Conservation (phyloP, 64 coral and sea anemone genomes). For the Cladopsammia gracilis region DNA sequence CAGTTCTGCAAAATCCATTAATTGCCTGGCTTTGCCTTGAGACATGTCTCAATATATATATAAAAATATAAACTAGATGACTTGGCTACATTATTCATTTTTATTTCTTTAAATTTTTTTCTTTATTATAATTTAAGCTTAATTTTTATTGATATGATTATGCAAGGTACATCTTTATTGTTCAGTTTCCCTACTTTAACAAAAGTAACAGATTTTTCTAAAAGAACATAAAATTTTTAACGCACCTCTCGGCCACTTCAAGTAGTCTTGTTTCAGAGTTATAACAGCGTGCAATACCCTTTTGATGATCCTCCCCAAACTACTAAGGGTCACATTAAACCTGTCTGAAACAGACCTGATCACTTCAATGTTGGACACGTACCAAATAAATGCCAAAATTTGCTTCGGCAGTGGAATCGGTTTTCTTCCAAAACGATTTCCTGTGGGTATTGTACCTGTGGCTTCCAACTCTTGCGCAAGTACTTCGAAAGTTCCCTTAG, state of each 20-base stretch:
- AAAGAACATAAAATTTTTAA: slow-evolving; percentile 11
- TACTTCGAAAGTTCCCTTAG: not conserved
- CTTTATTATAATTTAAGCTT: too few relatives aligned
- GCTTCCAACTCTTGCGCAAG: slow-evolving; percentile 13
- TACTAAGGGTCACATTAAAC: slow-evolving; percentile 63
- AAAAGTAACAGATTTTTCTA: too few relatives aligned
- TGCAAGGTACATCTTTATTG: too few relatives aligned
- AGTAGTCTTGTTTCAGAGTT: slow-evolving; percentile 39
- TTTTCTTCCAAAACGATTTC: slow-evolving; percentile 68
- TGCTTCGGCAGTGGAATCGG: slow-evolving; percentile 51
- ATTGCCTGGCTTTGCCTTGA: too few relatives aligned
- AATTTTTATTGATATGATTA: too few relatives aligned
- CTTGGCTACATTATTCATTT: too few relatives aligned
- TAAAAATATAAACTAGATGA: too few relatives aligned
- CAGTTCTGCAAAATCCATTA: too few relatives aligned
- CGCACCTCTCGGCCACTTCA: slow-evolving; percentile 58
- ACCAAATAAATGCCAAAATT: slow-evolving; percentile 56
- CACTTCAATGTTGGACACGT: slow-evolving; percentile 45
- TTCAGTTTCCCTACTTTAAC: too few relatives aligned
- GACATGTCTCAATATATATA: too few relatives aligned
- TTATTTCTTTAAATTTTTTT: too few relatives aligned
- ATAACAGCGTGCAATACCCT: slow-evolving; percentile 45
- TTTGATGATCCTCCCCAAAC: slow-evolving; percentile 47
- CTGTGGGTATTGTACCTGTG: slow-evolving; percentile 39
- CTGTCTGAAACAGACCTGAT: slow-evolving; percentile 48